These are phyloP conservation scores for Neopelma chrysocephalum DNA, from an alignment of 2,797 vertebrate species.

Conservation along the genomic window DNA sequence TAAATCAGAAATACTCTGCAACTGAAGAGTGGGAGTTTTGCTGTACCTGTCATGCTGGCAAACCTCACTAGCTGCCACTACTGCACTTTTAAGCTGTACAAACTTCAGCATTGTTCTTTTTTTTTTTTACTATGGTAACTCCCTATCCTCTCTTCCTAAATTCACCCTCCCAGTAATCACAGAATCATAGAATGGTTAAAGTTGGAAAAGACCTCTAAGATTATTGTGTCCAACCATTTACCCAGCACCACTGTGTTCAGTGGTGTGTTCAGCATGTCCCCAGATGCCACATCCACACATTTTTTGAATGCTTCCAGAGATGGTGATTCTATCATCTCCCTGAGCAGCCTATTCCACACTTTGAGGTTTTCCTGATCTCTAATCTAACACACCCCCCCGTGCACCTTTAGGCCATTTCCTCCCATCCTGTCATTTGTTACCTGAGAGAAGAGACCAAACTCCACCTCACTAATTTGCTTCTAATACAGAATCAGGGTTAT, in stretches of 20 bases:
- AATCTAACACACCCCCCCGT: not conserved
- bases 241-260: not conserved
- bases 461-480: not conserved
- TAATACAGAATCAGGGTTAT: not conserved
- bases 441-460: not conserved
- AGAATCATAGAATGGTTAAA: not conserved
- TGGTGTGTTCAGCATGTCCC: not conserved
- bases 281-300: not conserved
- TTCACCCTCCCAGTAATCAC: not conserved
- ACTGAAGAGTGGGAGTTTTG: not conserved
- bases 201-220: not conserved
- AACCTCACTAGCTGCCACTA: not conserved
- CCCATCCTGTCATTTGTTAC: not conserved
- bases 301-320: accelerated
- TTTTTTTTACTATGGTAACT: not conserved
- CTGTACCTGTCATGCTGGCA: not conserved
- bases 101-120: not conserved
- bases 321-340: not conserved
- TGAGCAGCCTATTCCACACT: not conserved
- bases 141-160: not conserved
- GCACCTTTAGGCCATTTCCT: not conserved
- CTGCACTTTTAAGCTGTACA: not conserved
- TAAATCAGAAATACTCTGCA: not conserved
- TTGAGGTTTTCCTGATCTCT: not conserved
- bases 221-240: too few relatives aligned